Conservation (phyloP, 2,797 vertebrate genomes). For the Chloroceryle inda region DNA sequence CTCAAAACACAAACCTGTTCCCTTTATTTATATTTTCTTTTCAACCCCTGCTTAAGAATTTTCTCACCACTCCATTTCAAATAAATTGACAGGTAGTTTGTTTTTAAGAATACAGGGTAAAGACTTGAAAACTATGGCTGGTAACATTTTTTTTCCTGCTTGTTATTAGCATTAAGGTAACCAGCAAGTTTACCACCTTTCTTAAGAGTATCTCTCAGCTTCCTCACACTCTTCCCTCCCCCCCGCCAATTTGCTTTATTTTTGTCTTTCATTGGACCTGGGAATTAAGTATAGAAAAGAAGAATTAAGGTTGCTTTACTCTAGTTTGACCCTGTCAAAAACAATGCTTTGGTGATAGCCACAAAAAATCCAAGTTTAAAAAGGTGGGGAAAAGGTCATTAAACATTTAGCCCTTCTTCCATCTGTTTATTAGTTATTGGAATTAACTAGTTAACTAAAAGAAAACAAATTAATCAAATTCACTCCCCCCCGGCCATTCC, state of each 20-base stretch:
- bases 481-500: neutral
- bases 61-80: slow-evolving; percentile 7
- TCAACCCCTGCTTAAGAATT: neutral
- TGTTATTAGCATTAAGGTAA: neutral
- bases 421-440: neutral
- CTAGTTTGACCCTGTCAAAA: neutral
- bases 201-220: neutral
- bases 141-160: neutral
- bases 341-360: neutral
- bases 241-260: neutral
- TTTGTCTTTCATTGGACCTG: neutral
- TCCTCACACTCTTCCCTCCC: neutral
- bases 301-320: neutral
- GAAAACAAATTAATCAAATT: neutral
- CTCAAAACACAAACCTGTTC: neutral
- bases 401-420: neutral
- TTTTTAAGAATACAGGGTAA: neutral
- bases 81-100: neutral
- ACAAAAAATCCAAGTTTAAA: neutral
- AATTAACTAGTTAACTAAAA: neutral
- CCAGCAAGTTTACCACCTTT: neutral
- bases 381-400: neutral
- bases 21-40: slow-evolving; percentile 2
- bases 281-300: neutral
- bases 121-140: neutral